phyloP scores from a whole-genome alignment of 2,888 invertebrate species.

The Drosophila testacea region DNA sequence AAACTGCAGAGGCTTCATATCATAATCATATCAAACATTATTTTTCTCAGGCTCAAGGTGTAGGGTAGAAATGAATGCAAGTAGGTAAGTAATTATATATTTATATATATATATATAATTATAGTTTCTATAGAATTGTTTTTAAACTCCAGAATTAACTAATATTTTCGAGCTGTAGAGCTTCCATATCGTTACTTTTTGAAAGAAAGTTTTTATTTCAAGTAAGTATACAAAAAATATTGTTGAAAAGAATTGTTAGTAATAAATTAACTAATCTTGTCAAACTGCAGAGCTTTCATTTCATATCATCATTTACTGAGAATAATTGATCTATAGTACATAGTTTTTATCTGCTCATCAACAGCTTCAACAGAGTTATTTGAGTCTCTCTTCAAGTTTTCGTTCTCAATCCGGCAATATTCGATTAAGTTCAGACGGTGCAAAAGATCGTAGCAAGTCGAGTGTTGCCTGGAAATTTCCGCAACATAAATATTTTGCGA shows the following conservation, averaged over 20 bases:
- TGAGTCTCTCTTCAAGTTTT: not conserved
- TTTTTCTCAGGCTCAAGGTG: not conserved
- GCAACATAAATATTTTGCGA: slow-evolving; percentile 53
- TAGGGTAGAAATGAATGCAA: too few species aligned
- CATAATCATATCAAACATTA: not conserved
- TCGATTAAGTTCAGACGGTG: slow-evolving; percentile 11
- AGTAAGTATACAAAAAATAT: too few species aligned
- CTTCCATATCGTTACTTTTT: not conserved
- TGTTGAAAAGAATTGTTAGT: too few species aligned
- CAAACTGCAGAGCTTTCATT: too few species aligned
- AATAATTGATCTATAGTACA: not conserved
- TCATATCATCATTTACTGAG: not conserved
- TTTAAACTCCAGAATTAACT: too few species aligned
- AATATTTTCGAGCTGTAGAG: not conserved
- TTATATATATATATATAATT: too few species aligned
- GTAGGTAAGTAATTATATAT: too few species aligned
- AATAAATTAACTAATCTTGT: too few species aligned
- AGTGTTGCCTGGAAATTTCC: slow-evolving; percentile 54
- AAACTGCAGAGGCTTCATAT: not conserved
- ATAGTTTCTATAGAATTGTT: too few species aligned
- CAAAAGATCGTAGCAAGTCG: slow-evolving; percentile 35
- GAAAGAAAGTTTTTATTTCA: too few species aligned
- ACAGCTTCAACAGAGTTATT: not conserved
- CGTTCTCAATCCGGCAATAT: slow-evolving; percentile 4
- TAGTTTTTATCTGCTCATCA: not conserved